Evolutionary conservation across 2,888 invertebrate species (phyloP), one percentile per base, ranked within the genome.

Genomic region (Stenurella melanura): DNA sequence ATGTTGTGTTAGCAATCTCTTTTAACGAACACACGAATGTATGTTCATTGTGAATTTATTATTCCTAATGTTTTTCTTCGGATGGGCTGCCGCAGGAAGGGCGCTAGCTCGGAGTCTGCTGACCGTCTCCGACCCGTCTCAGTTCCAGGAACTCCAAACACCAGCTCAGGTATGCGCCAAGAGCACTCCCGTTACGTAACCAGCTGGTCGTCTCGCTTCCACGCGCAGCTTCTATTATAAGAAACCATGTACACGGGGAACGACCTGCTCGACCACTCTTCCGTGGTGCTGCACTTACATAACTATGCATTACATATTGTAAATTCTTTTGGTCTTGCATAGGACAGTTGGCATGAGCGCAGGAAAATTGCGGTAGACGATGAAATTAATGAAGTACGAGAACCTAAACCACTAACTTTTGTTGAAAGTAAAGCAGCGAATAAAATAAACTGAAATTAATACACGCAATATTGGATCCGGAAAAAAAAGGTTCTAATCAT

Each of bases 111-210:
- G 81, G 82, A 84, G 86, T 86, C 85, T 85, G 84, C 81, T 87
- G 86, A 87, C 86, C 86, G 86, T 87, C 86, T 87, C 86, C 86
- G 86, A 87, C 86, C 86, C 82, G 85, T 82, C 86, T 85, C 84
- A 82, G 80, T 87, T 87, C 86, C 85, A 82, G 83, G 86, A 87
- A 87, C 84, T 85, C 82, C 83, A 84, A 85, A 83, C 83, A 80
- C 82, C 82, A 81, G 83, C 81, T 80, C 83, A 84, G 84, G 83
- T 85, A 84, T 84, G 83, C 83, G 81, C 83, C 74, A 38, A 30
- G 58, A 78, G 69, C 79, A 82, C 80, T 78, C 78, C 78, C 78
- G 80, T 83, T 83, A 84, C 84, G 80, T 83, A 85, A 84, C 80
- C 80, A 80, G 72, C 57, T 74, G 61, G 74, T 79, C 78, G 77